Conservation (phyloP, 2,797 vertebrate genomes). For the Acridotheres tristis region DNA sequence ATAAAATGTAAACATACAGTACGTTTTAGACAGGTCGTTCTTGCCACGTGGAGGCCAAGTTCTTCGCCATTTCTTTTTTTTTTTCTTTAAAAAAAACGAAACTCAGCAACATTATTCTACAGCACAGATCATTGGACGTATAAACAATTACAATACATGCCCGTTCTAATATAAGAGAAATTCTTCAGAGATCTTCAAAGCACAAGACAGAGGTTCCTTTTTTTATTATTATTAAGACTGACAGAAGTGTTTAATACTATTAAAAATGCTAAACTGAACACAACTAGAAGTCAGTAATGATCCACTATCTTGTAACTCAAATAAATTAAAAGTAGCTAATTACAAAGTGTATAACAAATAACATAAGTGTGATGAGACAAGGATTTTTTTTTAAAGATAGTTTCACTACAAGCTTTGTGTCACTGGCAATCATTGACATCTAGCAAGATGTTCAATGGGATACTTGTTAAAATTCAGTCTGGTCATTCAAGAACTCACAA, state of each 20-base stretch:
- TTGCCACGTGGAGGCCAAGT: conserved; percentile 69
- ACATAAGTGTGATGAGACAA: conserved; percentile 72
- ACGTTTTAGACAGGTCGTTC: conserved; percentile 75
- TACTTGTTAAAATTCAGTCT: conserved; percentile 74
- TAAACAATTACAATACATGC: conserved; percentile 82
- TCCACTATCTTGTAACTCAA: conserved; percentile 75
- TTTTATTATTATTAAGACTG: conserved; percentile 73
- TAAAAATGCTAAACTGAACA: conserved; percentile 76
- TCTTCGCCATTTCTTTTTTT: conserved; percentile 69
- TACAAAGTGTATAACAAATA: conserved; percentile 77
- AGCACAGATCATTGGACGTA: conserved; percentile 77
- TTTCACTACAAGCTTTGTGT: conserved; percentile 75
- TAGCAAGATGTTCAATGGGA: conserved; percentile 74
- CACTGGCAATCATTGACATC: conserved; percentile 77
- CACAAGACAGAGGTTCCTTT: conserved; percentile 77
- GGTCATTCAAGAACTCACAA: conserved; percentile 84
- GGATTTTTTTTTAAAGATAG: conserved; percentile 62
- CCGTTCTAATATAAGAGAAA: conserved; percentile 75
- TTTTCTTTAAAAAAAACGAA: conserved; percentile 62
- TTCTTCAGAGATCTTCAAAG: conserved; percentile 80
- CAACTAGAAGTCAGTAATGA: conserved; percentile 79
- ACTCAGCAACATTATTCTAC: conserved; percentile 74
- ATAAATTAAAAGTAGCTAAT: conserved; percentile 80
- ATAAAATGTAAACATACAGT: conserved; percentile 80
- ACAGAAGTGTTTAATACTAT: conserved; percentile 80